Evolutionary conservation across 2,888 invertebrate species (phyloP).

Genomic region (Cataglyphis cursor): DNA sequence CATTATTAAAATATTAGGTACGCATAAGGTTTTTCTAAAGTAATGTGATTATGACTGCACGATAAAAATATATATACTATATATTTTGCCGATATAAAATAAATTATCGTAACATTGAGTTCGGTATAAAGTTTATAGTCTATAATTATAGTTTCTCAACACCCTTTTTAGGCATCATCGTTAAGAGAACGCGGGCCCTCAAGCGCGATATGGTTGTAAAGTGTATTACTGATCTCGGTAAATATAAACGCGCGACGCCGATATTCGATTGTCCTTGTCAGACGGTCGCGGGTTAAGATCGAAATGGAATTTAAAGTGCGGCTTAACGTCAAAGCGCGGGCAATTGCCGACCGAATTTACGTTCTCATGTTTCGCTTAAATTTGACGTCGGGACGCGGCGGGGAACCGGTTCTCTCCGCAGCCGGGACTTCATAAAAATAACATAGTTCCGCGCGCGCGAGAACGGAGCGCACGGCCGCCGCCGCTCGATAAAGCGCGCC

Average conservation of each 20-base stretch:
- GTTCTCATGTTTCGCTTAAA: conserved; percentile 29
- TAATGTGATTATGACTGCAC: neutral
- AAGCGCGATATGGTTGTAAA: neutral
- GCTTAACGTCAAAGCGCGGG: conserved; percentile 48
- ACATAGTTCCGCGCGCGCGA: conserved; percentile 30
- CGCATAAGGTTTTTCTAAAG: neutral
- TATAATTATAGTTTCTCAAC: conserved; percentile 9
- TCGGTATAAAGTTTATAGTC: neutral
- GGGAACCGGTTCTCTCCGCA: conserved; percentile 33
- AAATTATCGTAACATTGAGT: conserved; percentile 12
- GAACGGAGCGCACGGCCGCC: conserved; percentile 1
- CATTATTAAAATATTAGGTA: neutral
- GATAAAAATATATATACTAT: neutral
- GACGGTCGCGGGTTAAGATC: conserved; percentile 20
- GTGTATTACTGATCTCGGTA: conserved; percentile 17
- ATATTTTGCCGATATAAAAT: conserved; percentile 1
- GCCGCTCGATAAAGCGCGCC: conserved; percentile 39
- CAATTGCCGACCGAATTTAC: conserved; percentile 40
- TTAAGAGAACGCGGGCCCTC: neutral
- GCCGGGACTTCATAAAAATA: conserved; percentile 26
- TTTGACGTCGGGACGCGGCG: conserved; percentile 36
- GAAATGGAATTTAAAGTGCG: conserved; percentile 44
- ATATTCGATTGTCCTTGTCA: conserved; percentile 48
- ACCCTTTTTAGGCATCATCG: neutral
- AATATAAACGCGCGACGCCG: neutral